Evolutionary conservation across 2,888 invertebrate species (phyloP), one percentile per base, ranked within the genome.

Genomic region (Galeopsomyia nigrocyanea): DNA sequence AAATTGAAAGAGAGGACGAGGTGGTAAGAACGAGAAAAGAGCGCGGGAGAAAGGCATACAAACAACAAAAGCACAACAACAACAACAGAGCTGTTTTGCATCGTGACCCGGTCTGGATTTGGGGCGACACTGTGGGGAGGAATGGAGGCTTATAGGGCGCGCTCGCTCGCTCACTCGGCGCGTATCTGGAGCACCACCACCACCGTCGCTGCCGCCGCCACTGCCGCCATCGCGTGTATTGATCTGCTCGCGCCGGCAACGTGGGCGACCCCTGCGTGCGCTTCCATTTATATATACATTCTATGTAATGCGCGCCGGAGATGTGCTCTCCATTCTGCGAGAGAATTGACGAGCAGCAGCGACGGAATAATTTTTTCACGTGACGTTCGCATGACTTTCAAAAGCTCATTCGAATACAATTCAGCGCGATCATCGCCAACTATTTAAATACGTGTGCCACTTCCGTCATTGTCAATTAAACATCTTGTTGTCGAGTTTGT

Each of bases 81-180:
- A 3, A 9, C 39, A 39, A n/a, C 10, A 1, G 17, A 57, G 22
- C 17, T n/a, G 26, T 60, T 62, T 63, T 56, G 39, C 39, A 39
- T 50, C 60, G 39, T 65, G 68, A 73, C 68, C 68, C 17, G 65
- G 74, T 71, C 64, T 58, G 73, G 76, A 81, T 81, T 80, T 79
- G 73, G 81, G 79, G 78, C 81, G 77, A 49, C 46, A 63, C 26
- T 78, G 79, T 3, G 31, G 14, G 53, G 55, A 22, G n/a, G 46
- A 82, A 82, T 81, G 79, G 79, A 79, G 81, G 81, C 80, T 82
- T 82, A 80, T 81, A 81, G 81, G 80, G 78, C 81, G 81, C 79
- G 71, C 71, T n/a, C 53, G 3, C 53, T 17, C 79, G 71, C 71
- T n/a, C 53, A 14, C 53, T 17, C 17, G 17, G 39, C 26, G 17